These are phyloP conservation scores for Brachypteracias leptosomus DNA, from an alignment of 2,113 vertebrate genomes.

Conservation along the genomic window DNA sequence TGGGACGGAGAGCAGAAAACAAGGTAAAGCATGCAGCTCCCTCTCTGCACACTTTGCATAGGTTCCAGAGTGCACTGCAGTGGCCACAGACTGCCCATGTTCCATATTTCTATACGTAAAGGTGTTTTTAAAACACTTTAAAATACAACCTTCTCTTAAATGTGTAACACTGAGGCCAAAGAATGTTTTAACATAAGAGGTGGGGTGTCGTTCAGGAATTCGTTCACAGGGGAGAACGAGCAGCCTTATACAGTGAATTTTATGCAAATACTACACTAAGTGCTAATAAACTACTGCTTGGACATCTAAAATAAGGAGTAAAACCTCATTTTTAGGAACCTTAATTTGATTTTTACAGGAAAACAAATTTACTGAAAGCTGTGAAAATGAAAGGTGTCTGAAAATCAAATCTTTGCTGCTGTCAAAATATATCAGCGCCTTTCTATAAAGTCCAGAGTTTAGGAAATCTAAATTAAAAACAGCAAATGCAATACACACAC, in stretches of 20 bases:
- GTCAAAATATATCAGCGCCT: background rate
- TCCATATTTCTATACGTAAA: background rate
- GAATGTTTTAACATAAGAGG: background rate
- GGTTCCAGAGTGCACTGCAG: background rate
- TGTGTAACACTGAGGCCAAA: rapidly evolving
- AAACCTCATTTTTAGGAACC: background rate
- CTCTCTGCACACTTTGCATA: too few species aligned
- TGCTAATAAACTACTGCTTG: background rate
- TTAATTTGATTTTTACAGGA: background rate
- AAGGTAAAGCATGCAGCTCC: background rate
- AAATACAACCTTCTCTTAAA: background rate
- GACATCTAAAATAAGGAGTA: background rate
- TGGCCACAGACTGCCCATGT: background rate
- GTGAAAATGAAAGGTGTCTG: background rate
- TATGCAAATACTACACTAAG: background rate
- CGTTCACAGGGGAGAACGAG: background rate
- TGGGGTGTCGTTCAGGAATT: background rate
- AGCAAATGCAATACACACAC: background rate
- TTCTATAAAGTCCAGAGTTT: background rate
- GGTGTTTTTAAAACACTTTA: background rate
- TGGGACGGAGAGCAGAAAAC: background rate
- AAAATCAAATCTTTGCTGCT: background rate
- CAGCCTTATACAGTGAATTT: background rate
- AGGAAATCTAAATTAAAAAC: background rate
- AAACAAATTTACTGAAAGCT: background rate